Percentiles rank a stretch among this genome's conserved stretches.
Evolutionary conservation across 1,140 invertebrate genomes (phyloP).

Genomic region (Scaptomyza hsui): DNA sequence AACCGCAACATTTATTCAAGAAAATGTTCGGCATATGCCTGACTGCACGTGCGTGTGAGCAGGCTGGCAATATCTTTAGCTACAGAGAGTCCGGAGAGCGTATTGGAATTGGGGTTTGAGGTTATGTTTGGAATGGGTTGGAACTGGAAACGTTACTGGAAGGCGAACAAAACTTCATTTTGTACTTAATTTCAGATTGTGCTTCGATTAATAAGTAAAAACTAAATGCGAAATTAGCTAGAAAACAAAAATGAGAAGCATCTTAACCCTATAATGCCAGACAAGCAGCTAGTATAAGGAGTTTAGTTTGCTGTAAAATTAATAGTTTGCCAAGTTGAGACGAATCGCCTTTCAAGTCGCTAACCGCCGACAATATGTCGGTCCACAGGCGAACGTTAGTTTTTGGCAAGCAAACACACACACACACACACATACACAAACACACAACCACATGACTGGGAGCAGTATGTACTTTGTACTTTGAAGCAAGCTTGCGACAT

Average conservation of each 20-base stretch:
- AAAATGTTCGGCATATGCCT: slow-evolving; percentile 70
- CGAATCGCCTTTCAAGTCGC: slow-evolving; percentile 83
- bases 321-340: slow-evolving; percentile 81
- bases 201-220: not conserved
- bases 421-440: not conserved
- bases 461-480: slow-evolving; percentile 20
- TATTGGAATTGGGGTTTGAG: slow-evolving; percentile 7
- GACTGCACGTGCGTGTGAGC: slow-evolving; percentile 46
- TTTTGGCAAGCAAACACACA: not conserved
- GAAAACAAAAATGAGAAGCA: not conserved
- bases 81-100: slow-evolving; percentile 20
- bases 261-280: not conserved
- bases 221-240: not conserved
- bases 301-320: slow-evolving; percentile 51
- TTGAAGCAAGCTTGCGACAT: slow-evolving; percentile 63
- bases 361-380: slow-evolving; percentile 80
- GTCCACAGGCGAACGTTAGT: slow-evolving; percentile 13
- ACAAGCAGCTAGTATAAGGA: not conserved
- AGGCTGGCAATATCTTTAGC: slow-evolving; percentile 29
- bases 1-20: slow-evolving; percentile 84
- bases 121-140: not conserved
- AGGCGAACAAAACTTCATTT: slow-evolving; percentile 4
- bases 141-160: slow-evolving; percentile 9
- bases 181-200: not conserved
- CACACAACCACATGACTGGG: slow-evolving; percentile 46